These are phyloP conservation scores for Melinaea menophilus DNA, from an alignment of 2,888 invertebrate genomes.

Conservation along the genomic window DNA sequence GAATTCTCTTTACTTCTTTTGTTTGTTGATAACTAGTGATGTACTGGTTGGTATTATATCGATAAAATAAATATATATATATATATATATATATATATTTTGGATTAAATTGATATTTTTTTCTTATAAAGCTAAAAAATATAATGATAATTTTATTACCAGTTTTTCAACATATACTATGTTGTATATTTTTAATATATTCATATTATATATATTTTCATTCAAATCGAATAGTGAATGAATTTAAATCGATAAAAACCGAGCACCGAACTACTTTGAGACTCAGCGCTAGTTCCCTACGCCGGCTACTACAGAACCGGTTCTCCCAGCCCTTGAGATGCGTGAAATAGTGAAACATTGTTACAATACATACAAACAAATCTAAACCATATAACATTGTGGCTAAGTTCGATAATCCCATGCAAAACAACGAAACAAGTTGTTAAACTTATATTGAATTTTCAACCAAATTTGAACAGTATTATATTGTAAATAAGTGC, in stretches of 20 bases:
- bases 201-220: slow-evolving; percentile 24
- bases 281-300: slow-evolving; percentile 55
- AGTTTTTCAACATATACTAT: slow-evolving; percentile 12
- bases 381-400: not conserved
- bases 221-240: slow-evolving; percentile 27
- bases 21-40: slow-evolving; percentile 51
- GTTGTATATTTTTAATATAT: slow-evolving; percentile 14
- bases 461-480: not conserved
- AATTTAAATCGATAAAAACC: slow-evolving; percentile 32
- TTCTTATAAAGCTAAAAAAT: not conserved
- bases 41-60: slow-evolving; percentile 19
- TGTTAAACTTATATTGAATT: not conserved
- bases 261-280: slow-evolving; percentile 23
- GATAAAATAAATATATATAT: slow-evolving; percentile 4
- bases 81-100: not conserved
- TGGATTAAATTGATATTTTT: too few relatives aligned
- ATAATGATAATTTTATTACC: slow-evolving; percentile 21
- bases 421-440: too few relatives aligned
- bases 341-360: slow-evolving; percentile 30
- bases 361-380: not conserved
- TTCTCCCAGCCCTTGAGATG: slow-evolving; percentile 48
- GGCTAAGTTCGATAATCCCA: too few relatives aligned
- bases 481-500: not conserved
- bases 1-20: slow-evolving; percentile 64
- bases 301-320: slow-evolving; percentile 66